phyloP scores from a whole-genome alignment of 1,140 invertebrate genomes.

The Cotesia chilonis region DNA sequence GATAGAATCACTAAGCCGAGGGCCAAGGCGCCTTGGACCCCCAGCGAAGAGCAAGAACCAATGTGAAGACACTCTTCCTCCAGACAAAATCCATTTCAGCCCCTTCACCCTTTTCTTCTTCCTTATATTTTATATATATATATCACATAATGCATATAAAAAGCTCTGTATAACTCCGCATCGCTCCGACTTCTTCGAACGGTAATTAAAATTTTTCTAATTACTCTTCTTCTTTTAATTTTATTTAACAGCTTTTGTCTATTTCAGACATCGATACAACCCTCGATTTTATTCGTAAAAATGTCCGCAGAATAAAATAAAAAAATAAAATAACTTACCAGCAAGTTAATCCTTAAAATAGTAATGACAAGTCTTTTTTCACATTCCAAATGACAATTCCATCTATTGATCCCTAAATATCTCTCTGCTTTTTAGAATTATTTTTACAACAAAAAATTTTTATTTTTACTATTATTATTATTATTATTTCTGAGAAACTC shows the following conservation, averaged over 20 bases:
- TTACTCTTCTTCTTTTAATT: too few relatives aligned
- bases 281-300: background rate
- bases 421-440: background rate
- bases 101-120: background rate
- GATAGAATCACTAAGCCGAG: too few relatives aligned
- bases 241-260: too few relatives aligned
- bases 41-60: too few relatives aligned
- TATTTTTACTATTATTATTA: background rate
- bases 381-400: constrained; percentile 41
- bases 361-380: constrained; percentile 42
- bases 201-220: too few relatives aligned
- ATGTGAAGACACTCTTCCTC: too few relatives aligned
- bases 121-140: background rate
- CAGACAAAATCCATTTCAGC: too few relatives aligned
- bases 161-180: too few relatives aligned
- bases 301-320: constrained; percentile 4
- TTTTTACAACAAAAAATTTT: background rate
- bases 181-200: too few relatives aligned
- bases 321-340: constrained; percentile 43
- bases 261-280: background rate
- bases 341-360: constrained; percentile 48
- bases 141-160: too few relatives aligned
- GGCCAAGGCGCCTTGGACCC: too few relatives aligned
- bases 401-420: constrained; percentile 20
- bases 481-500: constrained; percentile 4